phyloP scores from a whole-genome alignment of 1,140 invertebrate genomes.

The Diabrotica virgifera region DNA sequence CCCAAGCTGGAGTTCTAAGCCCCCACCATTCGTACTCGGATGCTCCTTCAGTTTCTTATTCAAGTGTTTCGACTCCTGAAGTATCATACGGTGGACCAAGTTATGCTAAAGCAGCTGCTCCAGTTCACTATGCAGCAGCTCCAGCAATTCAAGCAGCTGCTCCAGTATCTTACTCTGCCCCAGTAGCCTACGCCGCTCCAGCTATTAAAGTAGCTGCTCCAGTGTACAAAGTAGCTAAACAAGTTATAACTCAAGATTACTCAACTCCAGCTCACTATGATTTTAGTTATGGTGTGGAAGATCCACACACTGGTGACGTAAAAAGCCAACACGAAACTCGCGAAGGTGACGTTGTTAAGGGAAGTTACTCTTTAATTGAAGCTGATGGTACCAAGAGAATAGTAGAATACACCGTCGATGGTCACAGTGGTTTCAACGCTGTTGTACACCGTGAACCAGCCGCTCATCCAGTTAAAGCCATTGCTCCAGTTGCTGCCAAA shows the following conservation, averaged over 20 bases:
- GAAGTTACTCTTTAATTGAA: constrained; percentile 61
- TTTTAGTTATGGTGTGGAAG: constrained; percentile 40
- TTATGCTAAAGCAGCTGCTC: constrained; percentile 3
- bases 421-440: constrained; percentile 46
- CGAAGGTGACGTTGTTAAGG: constrained; percentile 39
- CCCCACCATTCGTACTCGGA: not conserved
- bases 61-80: not conserved
- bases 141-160: constrained; percentile 9
- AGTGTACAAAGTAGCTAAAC: constrained; percentile 18
- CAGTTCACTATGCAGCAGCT: not conserved
- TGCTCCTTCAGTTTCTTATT: constrained; percentile 11
- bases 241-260: constrained; percentile 5
- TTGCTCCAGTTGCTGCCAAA: constrained; percentile 54
- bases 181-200: constrained; percentile 30
- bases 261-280: constrained; percentile 33
- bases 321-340: constrained; percentile 35
- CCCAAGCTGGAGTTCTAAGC: too few species aligned
- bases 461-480: constrained; percentile 28
- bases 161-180: constrained; percentile 28
- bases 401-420: constrained; percentile 64
- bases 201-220: not conserved
- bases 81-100: not conserved
- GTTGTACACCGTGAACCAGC: constrained; percentile 21
- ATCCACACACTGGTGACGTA: constrained; percentile 51
- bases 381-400: constrained; percentile 61